Evolutionary conservation across 2,113 vertebrate genomes (phyloP), one percentile per base, ranked within the genome.

Genomic region (Ploceus nigricollis): DNA sequence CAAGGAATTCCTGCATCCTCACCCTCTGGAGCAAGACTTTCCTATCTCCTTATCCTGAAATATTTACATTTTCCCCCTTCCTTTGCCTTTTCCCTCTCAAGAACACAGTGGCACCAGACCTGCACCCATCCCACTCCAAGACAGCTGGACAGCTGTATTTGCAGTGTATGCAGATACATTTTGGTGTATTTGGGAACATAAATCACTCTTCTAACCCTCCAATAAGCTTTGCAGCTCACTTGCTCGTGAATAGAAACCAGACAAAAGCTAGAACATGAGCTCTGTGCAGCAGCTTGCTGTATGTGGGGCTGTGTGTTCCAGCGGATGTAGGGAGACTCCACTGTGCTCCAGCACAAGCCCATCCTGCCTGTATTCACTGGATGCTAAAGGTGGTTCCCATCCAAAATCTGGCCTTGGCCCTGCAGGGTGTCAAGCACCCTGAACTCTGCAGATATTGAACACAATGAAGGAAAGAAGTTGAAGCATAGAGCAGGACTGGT

Each of bases 51-150:
- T 92, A 48, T 37, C 65, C 31, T 71, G 53, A 88, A 88, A 65
- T 80, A 64, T 2, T 60, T 81, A 40, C 6, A 19, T 69, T 53
- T 50, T 5, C 7, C 28, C 39, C 23, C 6, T 64, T 82, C 48
- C 33, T 73, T 69, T 57, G 19, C 15, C 30, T 84, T 56, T 73
- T 91, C 65, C 51, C 39, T 68, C 94, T 83, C 91, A 84, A 33
- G 88, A 86, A 90, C 90, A 69, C 70, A 81, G 90, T 6, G 15
- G 25, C 76, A 87, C 14, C n/a, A 75, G 47, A 78, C 20, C 7
- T 44, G 40, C 27, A 48, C 20, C 16, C 11, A 3, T 42, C 53
- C 31, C 24, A 47, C 13, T 15, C 31, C 27, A 61, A 47, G 27
- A 17, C 37, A 88, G 45, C 20, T 69, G 8, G 27, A 17, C 37